Evolutionary conservation across 2,888 invertebrate species (phyloP).

Genomic region (Agriopis leucophaearia): DNA sequence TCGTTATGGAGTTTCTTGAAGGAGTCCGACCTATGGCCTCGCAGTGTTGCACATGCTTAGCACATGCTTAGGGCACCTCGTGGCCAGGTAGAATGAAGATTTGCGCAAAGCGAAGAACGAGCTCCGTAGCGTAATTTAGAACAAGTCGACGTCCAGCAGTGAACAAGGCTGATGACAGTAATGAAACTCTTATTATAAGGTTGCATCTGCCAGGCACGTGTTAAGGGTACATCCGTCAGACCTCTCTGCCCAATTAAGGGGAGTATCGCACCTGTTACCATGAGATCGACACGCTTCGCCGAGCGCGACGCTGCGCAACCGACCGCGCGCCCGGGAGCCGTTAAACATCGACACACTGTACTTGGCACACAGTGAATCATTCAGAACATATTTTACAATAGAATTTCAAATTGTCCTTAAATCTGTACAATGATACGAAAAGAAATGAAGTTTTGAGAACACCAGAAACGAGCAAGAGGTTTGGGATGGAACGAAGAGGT

Average conservation of each 20-base stretch:
- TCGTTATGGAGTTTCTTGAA: too few relatives aligned
- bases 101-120: too few relatives aligned
- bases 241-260: slow-evolving; percentile 42
- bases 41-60: too few relatives aligned
- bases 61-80: too few relatives aligned
- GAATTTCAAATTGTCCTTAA: neutral
- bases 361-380: slow-evolving; percentile 3
- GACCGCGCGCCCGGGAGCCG: slow-evolving; percentile 58
- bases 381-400: neutral
- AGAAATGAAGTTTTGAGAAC: too few relatives aligned
- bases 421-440: too few relatives aligned
- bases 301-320: slow-evolving; percentile 62
- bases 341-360: slow-evolving; percentile 52
- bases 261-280: slow-evolving; percentile 70
- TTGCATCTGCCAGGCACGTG: slow-evolving; percentile 30
- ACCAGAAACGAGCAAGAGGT: too few relatives aligned
- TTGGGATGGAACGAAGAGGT: too few relatives aligned
- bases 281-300: slow-evolving; percentile 60
- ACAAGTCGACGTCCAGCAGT: neutral
- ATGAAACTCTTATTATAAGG: slow-evolving; percentile 19
- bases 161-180: neutral
- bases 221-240: slow-evolving; percentile 43
- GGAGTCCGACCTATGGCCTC: too few relatives aligned
- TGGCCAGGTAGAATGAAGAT: too few relatives aligned
- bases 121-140: neutral